Percentiles rank a stretch among this genome's conserved stretches.
Evolutionary conservation across 1,140 invertebrate species (phyloP).

Genomic region (Maconellicoccus hirsutus): DNA sequence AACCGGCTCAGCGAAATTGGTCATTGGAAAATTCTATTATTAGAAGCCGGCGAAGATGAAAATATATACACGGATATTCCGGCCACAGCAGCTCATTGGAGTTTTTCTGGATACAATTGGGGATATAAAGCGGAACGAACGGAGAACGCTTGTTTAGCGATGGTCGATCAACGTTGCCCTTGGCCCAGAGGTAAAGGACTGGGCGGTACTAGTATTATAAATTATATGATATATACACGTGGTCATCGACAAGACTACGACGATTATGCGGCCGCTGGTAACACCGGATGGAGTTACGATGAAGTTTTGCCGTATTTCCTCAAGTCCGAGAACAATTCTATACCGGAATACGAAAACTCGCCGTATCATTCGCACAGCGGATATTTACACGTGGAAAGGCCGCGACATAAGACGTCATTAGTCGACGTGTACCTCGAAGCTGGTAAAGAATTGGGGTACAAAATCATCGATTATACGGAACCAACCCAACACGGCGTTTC

Average conservation of each 20-base stretch:
- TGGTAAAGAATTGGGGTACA: constrained; percentile 41
- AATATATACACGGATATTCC: constrained; percentile 55
- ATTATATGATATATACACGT: constrained; percentile 68
- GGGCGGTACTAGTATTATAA: constrained; percentile 63
- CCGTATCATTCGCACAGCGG: constrained; percentile 52
- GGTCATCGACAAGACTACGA: constrained; percentile 58
- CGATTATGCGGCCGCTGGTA: constrained; percentile 58
- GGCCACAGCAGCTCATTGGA: constrained; percentile 43
- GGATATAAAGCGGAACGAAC: constrained; percentile 51
- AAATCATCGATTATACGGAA: constrained; percentile 41
- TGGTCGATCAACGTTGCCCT: constrained; percentile 27
- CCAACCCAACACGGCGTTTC: constrained; percentile 46
- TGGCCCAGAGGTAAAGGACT: constrained; percentile 35
- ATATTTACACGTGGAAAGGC: constrained; percentile 51
- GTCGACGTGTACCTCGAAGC: constrained; percentile 41
- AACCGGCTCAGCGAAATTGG: constrained; percentile 41
- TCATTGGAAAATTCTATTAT: constrained; percentile 39
- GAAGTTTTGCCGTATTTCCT: constrained; percentile 71
- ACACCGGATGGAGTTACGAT: constrained; percentile 73
- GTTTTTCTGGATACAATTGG: constrained; percentile 51
- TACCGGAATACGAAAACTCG: constrained; percentile 36
- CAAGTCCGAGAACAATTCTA: constrained; percentile 56
- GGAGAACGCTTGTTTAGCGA: constrained; percentile 42
- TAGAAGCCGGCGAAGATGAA: constrained; percentile 54
- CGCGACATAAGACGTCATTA: constrained; percentile 47